phyloP scores from a whole-genome alignment of 2,797 vertebrate species.

The Aselliscus stoliczkanus region DNA sequence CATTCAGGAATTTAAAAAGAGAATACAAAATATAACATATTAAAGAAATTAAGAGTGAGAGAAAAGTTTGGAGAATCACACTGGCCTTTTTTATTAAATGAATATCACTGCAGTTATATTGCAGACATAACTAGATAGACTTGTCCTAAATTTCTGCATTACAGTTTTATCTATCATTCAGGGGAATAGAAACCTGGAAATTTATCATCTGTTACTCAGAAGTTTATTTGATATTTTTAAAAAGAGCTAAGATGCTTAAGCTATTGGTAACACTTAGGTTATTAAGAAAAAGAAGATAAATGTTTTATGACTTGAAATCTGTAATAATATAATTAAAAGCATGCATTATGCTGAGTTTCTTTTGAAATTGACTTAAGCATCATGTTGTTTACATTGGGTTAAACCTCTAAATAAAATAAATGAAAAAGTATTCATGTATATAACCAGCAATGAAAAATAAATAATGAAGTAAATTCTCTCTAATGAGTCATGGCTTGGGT shows the following conservation, averaged over 20 bases:
- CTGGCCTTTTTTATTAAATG: slow-evolving; percentile 20
- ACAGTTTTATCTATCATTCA: slow-evolving; percentile 35
- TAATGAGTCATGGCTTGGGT: not conserved
- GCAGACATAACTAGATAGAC: slow-evolving; percentile 17
- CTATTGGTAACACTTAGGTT: slow-evolving; percentile 19
- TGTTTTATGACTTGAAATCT: not conserved
- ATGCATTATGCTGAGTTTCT: not conserved
- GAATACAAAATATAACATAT: not conserved
- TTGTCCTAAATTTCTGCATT: not conserved
- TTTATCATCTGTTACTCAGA: not conserved
- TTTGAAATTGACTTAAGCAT: slow-evolving; percentile 4
- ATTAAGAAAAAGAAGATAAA: slow-evolving; percentile 66
- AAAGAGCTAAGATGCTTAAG: not conserved
- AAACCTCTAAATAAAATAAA: not conserved
- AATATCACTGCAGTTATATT: not conserved
- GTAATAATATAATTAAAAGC: slow-evolving; percentile 26
- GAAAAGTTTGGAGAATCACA: not conserved
- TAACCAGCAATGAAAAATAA: not conserved
- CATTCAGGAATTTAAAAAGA: not conserved
- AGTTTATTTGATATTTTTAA: slow-evolving; percentile 51
- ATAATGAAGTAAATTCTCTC: not conserved
- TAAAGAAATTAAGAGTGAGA: not conserved
- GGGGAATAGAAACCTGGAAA: slow-evolving; percentile 18
- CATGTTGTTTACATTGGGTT: not conserved
- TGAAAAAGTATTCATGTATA: not conserved